Conservation (phyloP, 2,888 invertebrate species). For the Troides oblongomaculatus region DNA sequence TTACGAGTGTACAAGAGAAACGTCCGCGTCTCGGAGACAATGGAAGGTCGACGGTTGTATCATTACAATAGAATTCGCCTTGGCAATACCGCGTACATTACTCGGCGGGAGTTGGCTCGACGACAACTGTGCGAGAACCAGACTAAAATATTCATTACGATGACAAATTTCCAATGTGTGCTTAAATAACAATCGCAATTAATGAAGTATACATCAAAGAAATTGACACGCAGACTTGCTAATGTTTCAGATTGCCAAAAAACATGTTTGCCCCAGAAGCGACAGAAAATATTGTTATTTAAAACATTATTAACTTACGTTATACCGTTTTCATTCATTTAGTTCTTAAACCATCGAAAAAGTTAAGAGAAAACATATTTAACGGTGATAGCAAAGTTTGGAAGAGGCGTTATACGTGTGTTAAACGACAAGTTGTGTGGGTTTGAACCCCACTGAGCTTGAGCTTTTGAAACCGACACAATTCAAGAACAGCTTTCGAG, state of each 20-base stretch:
- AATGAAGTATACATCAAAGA: conserved; percentile 14
- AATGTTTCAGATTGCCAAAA: background rate
- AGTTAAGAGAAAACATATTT: no score
- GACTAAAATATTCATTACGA: conserved; percentile 40
- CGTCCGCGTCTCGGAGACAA: conserved; percentile 62
- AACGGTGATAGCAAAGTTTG: no score
- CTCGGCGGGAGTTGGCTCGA: conserved; percentile 63
- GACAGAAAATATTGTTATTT: background rate
- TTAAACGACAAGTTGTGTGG: no score
- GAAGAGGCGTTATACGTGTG: no score
- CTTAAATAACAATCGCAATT: conserved; percentile 19
- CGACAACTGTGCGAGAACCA: conserved; percentile 50
- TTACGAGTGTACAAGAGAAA: conserved; percentile 45
- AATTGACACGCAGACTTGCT: background rate
- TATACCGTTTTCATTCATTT: no score
- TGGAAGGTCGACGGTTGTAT: conserved; percentile 69
- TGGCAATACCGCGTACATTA: conserved; percentile 65
- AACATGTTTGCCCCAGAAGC: background rate
- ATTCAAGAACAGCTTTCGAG: no score
- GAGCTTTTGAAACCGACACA: no score
- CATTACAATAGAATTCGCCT: conserved; percentile 70
- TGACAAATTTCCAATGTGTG: conserved; percentile 39
- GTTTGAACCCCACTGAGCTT: no score
- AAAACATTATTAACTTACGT: background rate
- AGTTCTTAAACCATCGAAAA: no score